Conservation (phyloP, 2,797 vertebrate genomes). For the Meriones psammophilus region DNA sequence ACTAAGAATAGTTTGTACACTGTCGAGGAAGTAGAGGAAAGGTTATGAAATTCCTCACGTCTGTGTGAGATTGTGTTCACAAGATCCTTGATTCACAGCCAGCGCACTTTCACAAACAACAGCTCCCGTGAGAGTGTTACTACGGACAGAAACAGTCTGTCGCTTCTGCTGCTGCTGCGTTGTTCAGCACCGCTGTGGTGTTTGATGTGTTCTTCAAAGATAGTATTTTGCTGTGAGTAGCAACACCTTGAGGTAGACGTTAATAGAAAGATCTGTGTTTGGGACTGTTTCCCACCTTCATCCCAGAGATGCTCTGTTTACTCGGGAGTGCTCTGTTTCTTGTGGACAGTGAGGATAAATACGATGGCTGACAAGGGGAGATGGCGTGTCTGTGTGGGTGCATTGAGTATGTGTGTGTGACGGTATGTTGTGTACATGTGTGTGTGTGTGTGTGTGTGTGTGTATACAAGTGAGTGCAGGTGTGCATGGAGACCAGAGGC, state of each 20-base stretch:
- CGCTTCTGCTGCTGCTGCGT: slow-evolving; percentile 1
- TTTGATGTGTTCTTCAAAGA: slow-evolving; percentile 50
- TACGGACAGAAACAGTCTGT: slow-evolving; percentile 43
- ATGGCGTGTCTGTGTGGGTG: not conserved
- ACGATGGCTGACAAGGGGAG: not conserved
- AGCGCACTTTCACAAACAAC: slow-evolving; percentile 40
- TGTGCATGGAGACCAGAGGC: not conserved
- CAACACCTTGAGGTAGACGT: slow-evolving; percentile 35
- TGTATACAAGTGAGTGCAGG: not conserved
- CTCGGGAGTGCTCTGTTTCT: slow-evolving; percentile 5
- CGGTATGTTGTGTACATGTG: too few relatives aligned
- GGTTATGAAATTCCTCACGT: slow-evolving; percentile 62
- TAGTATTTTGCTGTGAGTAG: slow-evolving; percentile 43
- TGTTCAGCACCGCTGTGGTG: slow-evolving; percentile 17
- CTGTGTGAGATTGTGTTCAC: slow-evolving; percentile 56
- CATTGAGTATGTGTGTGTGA: too few relatives aligned
- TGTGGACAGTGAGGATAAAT: slow-evolving; percentile 51
- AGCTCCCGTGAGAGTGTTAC: slow-evolving; percentile 55
- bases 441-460: too few relatives aligned
- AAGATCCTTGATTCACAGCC: slow-evolving; percentile 65
- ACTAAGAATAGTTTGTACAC: slow-evolving; percentile 58
- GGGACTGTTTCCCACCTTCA: not conserved
- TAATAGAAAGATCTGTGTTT: not conserved
- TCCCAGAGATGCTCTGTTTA: slow-evolving; percentile 40
- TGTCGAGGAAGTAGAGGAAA: slow-evolving; percentile 54